Base-by-base conservation (phyloP, 2,113 vertebrate genomes). In the Arothron firmamentum region DNA sequence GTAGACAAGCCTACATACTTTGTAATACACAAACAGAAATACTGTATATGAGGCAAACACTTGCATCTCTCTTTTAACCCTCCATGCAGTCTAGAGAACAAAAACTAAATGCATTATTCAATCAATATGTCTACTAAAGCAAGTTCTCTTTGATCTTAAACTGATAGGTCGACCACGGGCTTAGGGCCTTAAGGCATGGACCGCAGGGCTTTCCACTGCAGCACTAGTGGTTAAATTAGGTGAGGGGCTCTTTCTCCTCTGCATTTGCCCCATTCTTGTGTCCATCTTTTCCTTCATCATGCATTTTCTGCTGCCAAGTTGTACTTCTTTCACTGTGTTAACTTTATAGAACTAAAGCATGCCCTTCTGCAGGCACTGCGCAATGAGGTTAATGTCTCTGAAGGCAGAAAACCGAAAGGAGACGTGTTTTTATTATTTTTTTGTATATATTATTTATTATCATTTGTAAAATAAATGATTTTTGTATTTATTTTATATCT, bases 81-180 rank as follows among this genome's bases (percentile, higher is more conserved):
- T 70, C 52, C 16, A 38, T 84, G 65, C 82, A 85, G 58, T 63
- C 73, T 76, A 75, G 76, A 78, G 78, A 77, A 85, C 88, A 75
- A 85, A 84, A 87, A 82, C 50, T 59, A 50, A 65, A 84, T 90
- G 78, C 75, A 87, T 88, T 89, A 90, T 90, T 90, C 84, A 90
- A 78, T 72, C 82, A 83, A 85, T 87, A 88, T 85, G 86, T 86
- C 79, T 86, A 81, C 80, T 86, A 81, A 89, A 89, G 85, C 54
- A 34, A 69, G 83, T 70, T 86, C 80, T 85, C 88, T 88, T 87
- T 88, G 75, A 88, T 89, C 82, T 83, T 83, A 85, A 87, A 90
- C 79, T 83, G 87, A 87, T 87, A 87, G 85, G 84, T 85, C 83
- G 79, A 83, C 85, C 79, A 76, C 84, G 86, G 84, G 85, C 87